These are phyloP conservation scores for Peromyscus attwateri DNA, from an alignment of 2,797 vertebrate species.

Conservation along the genomic window DNA sequence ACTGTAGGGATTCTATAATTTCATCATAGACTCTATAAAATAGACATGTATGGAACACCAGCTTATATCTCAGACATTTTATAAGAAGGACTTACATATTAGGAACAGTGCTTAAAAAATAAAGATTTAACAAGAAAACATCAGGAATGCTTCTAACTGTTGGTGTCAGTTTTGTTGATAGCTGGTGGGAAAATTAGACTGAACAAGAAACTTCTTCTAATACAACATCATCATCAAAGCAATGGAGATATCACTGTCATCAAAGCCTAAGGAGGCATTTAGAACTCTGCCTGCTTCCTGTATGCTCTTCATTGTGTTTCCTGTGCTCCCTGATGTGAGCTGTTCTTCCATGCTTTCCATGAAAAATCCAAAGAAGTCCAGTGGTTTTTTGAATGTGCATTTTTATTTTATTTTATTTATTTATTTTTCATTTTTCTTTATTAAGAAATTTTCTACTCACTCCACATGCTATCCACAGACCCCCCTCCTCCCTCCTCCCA, in stretches of 20 bases:
- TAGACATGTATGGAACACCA: slow-evolving; percentile 39
- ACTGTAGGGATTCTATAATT: slow-evolving; percentile 74
- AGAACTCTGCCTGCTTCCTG: neutral
- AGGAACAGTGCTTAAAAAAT: slow-evolving; percentile 39
- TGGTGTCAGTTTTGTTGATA: neutral
- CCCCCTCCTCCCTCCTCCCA: too few species aligned
- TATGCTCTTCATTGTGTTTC: neutral
- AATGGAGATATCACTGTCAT: neutral
- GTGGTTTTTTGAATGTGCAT: neutral
- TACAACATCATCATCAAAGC: neutral
- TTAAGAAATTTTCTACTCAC: too few species aligned
- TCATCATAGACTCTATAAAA: slow-evolving; percentile 68
- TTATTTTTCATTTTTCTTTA: too few species aligned
- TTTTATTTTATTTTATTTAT: too few species aligned
- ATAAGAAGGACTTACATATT: slow-evolving; percentile 51
- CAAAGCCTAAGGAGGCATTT: neutral
- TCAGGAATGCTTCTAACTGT: neutral
- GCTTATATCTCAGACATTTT: slow-evolving; percentile 62
- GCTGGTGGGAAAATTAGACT: neutral
- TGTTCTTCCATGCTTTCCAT: neutral
- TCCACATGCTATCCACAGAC: too few species aligned
- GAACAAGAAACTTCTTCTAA: slow-evolving; percentile 11
- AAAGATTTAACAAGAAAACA: neutral
- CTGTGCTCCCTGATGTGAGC: neutral
- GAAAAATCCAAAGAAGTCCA: neutral